Base-by-base conservation (phyloP, 2,797 vertebrate species). In the Amblyopsis hoosieri region DNA sequence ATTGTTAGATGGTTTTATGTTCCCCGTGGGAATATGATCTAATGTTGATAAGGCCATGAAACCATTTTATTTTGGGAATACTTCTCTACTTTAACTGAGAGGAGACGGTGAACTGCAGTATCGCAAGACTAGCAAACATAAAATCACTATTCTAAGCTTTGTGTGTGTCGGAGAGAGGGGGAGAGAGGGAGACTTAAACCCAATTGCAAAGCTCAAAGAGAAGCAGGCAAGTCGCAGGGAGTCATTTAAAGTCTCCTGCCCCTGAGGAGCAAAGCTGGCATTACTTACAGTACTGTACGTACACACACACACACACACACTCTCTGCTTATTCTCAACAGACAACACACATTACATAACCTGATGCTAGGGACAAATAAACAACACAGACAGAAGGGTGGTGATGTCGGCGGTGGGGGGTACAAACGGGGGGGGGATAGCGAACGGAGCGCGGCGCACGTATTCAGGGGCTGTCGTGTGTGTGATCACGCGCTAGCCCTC, bases 261-360 rank as follows among this genome's bases (percentile, higher is more conserved):
- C 79, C 48, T 14, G 2, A 80, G 79, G 85, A 70, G 65, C 59
- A 66, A 67, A 74, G 45, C 82, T 89, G 76, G 76, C 68, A 74
- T 64, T 71, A 66, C 77, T 82, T 84, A 45, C 67, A 47, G 19
- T 87, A 78, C 83, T 69, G 80, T 57, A 45, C 59, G 62, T n/a
- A 77, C 33, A 29, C 67, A 58, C 33, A 37, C 52, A 65, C 4
- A 1, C 72, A 64, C 67, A 49, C 45, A 9, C 45, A 60, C 9
- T 42, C 13, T 42, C 46, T 64, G 72, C 47, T 67, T 56, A 60
- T 60, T 78, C 60, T 60, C 45, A 48, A 58, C 53, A 82, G 55
- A 82, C 85, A 85, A 85, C 83, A 79, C 3, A 1, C 74, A 72
- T 90, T 89, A 75, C 83, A 75, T 87, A 85, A 89, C 69, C 59